A percentile compares a stretch with the other conserved stretches of the same genome.
Evolutionary conservation across 2,888 invertebrate species (phyloP).

Genomic region (Bibio marci): DNA sequence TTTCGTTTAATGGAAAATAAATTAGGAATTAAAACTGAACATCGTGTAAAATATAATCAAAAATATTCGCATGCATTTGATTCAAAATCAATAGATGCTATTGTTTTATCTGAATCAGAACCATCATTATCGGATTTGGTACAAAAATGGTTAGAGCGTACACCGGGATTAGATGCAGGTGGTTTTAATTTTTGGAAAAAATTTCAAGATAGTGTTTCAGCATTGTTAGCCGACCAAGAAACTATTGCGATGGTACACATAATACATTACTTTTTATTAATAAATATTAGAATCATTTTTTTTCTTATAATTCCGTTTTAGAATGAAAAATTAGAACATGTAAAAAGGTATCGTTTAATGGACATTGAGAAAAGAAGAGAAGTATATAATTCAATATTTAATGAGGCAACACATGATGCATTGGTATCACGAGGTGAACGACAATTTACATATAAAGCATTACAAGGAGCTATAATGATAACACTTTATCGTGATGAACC

Average conservation of each 20-base stretch:
- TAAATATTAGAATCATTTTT: background rate
- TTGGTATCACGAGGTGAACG: constrained; percentile 57
- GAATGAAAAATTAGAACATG: constrained; percentile 41
- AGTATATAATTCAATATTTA: constrained; percentile 80
- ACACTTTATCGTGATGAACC: constrained; percentile 95
- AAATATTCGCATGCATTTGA: constrained; percentile 79
- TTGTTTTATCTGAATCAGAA: constrained; percentile 59
- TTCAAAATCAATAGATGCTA: constrained; percentile 35
- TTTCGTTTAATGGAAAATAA: constrained; percentile 95
- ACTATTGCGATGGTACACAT: constrained; percentile 32
- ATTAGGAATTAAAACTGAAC: constrained; percentile 59
- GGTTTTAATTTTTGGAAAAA: constrained; percentile 93
- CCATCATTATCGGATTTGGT: constrained; percentile 75
- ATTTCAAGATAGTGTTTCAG: constrained; percentile 56
- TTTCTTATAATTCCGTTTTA: constrained; percentile 18
- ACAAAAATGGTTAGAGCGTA: constrained; percentile 85
- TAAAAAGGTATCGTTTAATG: constrained; percentile 45
- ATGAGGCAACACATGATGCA: constrained; percentile 65
- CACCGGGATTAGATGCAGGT: constrained; percentile 71
- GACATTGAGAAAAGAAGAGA: constrained; percentile 66
- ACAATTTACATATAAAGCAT: constrained; percentile 71
- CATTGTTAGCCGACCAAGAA: constrained; percentile 51
- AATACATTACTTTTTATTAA: background rate
- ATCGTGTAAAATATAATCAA: constrained; percentile 86
- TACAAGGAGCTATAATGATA: constrained; percentile 97